phyloP scores from a whole-genome alignment of 1,140 invertebrate genomes.

The Eufriesea mexicana region DNA sequence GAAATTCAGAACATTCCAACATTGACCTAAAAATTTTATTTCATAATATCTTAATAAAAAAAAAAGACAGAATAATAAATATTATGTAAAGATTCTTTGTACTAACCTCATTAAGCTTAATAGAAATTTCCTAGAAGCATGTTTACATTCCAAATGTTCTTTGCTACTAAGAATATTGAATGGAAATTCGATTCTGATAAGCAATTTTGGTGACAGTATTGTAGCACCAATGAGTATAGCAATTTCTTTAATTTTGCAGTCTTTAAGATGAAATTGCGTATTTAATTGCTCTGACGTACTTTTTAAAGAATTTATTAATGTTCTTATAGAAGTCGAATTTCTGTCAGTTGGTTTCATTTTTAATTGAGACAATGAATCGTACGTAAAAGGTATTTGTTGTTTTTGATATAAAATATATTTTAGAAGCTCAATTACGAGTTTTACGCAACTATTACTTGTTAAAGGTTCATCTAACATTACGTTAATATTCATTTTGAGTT shows the following conservation, averaged over 20 bases:
- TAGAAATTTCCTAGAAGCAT: constrained; percentile 74
- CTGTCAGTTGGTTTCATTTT: constrained; percentile 71
- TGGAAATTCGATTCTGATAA: constrained; percentile 74
- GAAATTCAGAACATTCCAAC: constrained; percentile 75
- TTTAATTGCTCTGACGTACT: constrained; percentile 72
- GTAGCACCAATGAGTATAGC: constrained; percentile 77
- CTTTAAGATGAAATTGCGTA: constrained; percentile 70
- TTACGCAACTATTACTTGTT: constrained; percentile 75
- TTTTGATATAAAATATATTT: constrained; percentile 80
- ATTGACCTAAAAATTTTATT: constrained; percentile 72
- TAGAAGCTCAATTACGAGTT: constrained; percentile 75
- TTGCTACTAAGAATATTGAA: constrained; percentile 72
- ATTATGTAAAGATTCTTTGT: background rate
- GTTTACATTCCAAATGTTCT: constrained; percentile 72
- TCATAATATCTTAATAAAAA: background rate
- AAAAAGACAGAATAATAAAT: background rate
- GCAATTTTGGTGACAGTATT: constrained; percentile 76
- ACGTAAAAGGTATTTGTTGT: constrained; percentile 79
- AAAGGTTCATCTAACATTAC: constrained; percentile 76
- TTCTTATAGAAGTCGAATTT: constrained; percentile 70
- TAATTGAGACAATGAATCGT: constrained; percentile 71
- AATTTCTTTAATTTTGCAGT: constrained; percentile 75
- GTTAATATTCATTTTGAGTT: constrained; percentile 69
- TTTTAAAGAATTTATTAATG: constrained; percentile 66
- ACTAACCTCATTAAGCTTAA: constrained; percentile 77